Base-by-base conservation (phyloP, 2,797 vertebrate species). In the Anisognathus igniventris region DNA sequence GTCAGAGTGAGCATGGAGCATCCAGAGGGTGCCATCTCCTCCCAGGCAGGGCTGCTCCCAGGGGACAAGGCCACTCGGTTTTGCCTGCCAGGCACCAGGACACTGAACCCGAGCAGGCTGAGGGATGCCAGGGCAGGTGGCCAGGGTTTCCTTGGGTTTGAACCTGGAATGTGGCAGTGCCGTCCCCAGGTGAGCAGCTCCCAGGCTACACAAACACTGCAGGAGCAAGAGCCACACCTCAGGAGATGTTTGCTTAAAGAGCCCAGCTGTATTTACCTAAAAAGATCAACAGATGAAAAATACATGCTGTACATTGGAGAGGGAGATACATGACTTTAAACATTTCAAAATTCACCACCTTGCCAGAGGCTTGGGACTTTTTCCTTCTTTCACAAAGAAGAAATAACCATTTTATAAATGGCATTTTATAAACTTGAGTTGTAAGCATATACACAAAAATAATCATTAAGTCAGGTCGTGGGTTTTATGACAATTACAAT, bases 391-490 rank as follows among this genome's bases (percentile, higher is more conserved):
- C 23, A 47, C 24, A 31, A 62, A 71, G 25, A 22, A 60, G 11
- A 50, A 68, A 84, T 21, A 72, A 78, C 35, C n/a, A 33, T 50
- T 66, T 50, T 27, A 48, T 48, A 83, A 56, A 48, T 56, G 28
- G 14, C 12, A 23, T 53, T 70, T 75, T 51, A 51, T 23, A 70
- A 53, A 71, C 18, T 14, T 40, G 12, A 82, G 21, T 47, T 85
- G 27, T 20, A 47, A 91, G 77, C 39, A 37, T 19, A 35, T 21
- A 28, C 7, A 8, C 6, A 8, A 77, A 87, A 76, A 76, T 44
- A 23, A 51, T 20, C 0, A 0, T 58, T 88, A 86, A 27, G 83
- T 30, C 2, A 2, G 42, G 51, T 45, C 4, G 1, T 1, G 31
- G 19, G 18, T 45, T 76, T 89, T 57, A 73, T 4, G 5, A 42